Conservation (phyloP, 2,113 vertebrate species). For the Tragelaphus buxtoni region DNA sequence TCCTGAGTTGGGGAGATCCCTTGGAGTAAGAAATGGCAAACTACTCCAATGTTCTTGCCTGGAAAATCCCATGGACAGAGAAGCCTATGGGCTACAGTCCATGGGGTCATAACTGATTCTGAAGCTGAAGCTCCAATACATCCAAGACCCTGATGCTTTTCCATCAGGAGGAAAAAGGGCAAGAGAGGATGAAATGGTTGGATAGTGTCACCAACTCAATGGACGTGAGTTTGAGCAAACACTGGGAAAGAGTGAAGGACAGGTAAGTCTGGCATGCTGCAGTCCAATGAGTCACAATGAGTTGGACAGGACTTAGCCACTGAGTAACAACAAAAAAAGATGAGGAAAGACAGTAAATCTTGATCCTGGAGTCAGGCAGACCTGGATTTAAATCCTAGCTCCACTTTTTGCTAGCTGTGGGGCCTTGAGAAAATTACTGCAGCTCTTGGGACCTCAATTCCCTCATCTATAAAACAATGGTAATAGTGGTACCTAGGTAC, state of each 20-base stretch:
- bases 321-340: not conserved
- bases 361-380: not conserved
- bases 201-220: not conserved
- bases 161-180: not conserved
- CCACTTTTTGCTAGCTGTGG: not conserved
- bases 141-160: not conserved
- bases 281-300: not conserved
- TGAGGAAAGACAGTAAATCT: not conserved
- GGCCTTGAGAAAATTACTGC: conserved; percentile 2
- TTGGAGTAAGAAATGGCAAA: not conserved
- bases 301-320: not conserved
- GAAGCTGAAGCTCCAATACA: not conserved
- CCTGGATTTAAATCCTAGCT: not conserved
- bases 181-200: not conserved
- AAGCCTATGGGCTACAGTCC: not conserved
- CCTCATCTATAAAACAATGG: not conserved
- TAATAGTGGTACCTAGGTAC: not conserved
- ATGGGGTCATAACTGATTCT: not conserved
- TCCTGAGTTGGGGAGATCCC: not conserved
- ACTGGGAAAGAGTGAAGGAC: not conserved
- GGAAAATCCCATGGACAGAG: not conserved
- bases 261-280: not conserved
- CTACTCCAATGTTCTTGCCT: not conserved
- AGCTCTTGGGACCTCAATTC: not conserved
- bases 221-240: not conserved